Evolutionary conservation across 2,113 vertebrate genomes (phyloP).

Genomic region (Myotis davidii): DNA sequence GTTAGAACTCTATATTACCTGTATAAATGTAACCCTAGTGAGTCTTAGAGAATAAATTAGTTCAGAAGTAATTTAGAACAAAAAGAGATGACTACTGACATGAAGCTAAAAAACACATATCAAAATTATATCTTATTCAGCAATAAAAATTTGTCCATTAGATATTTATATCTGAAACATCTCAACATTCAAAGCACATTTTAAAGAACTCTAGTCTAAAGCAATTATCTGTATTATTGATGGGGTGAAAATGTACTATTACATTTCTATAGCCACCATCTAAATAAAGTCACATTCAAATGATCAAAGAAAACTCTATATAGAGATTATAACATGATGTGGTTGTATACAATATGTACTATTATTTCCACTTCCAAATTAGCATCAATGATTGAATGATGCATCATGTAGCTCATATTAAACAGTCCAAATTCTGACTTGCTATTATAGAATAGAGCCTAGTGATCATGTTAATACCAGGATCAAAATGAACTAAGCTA

Average conservation of each 20-base stretch:
- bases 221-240: background rate
- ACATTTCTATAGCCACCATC: background rate
- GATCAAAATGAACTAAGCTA: slow-evolving; percentile 25
- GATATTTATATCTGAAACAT: background rate
- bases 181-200: slow-evolving; percentile 2
- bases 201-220: slow-evolving; percentile 18
- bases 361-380: background rate
- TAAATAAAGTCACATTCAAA: slow-evolving; percentile 21
- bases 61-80: slow-evolving; percentile 6
- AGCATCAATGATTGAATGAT: background rate
- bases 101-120: background rate
- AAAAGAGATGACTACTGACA: background rate
- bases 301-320: background rate
- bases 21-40: background rate
- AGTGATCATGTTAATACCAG: background rate
- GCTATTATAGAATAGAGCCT: background rate
- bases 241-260: background rate
- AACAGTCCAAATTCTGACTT: background rate
- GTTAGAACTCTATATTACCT: background rate
- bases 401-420: background rate
- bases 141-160: background rate
- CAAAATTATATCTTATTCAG: background rate
- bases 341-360: background rate
- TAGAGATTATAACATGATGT: background rate
- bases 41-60: background rate